Percentiles rank a stretch among this genome's conserved stretches.
These are phyloP conservation scores for Machimus atricapillus DNA, from an alignment of 2,888 invertebrate genomes.

Conservation along the genomic window DNA sequence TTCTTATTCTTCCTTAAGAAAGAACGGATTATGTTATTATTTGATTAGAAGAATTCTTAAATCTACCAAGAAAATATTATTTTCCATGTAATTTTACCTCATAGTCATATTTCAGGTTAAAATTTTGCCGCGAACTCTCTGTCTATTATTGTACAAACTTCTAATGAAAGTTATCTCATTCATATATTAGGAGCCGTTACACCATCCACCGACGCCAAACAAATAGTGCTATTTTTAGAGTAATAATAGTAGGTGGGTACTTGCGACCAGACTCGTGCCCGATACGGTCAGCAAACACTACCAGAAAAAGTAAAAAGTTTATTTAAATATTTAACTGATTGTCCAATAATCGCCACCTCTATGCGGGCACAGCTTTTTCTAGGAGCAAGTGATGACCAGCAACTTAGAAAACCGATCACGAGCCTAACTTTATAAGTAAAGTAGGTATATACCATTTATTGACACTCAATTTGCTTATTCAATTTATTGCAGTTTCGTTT, in stretches of 20 bases:
- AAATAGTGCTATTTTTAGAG: background rate
- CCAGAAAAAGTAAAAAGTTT: background rate
- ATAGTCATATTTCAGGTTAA: too few relatives aligned
- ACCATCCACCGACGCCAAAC: background rate
- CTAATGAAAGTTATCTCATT: background rate
- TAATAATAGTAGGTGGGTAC: background rate
- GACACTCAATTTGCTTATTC: background rate
- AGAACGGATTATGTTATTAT: too few relatives aligned
- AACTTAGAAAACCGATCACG: background rate
- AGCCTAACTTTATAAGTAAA: background rate
- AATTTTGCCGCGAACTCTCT: too few relatives aligned
- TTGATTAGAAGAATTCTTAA: too few relatives aligned
- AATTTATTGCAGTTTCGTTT: too few relatives aligned
- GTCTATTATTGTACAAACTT: background rate
- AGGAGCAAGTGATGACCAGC: background rate
- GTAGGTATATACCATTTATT: background rate
- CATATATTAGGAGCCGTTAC: background rate
- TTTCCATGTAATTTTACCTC: too few relatives aligned
- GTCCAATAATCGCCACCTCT: background rate
- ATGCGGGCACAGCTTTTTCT: background rate
- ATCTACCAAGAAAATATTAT: too few relatives aligned
- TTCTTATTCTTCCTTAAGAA: too few relatives aligned
- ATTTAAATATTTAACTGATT: background rate
- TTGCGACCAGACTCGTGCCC: background rate
- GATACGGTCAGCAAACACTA: background rate